These are phyloP conservation scores for Polyommatus iphigenia DNA, from an alignment of 2,888 invertebrate genomes.

Conservation along the genomic window DNA sequence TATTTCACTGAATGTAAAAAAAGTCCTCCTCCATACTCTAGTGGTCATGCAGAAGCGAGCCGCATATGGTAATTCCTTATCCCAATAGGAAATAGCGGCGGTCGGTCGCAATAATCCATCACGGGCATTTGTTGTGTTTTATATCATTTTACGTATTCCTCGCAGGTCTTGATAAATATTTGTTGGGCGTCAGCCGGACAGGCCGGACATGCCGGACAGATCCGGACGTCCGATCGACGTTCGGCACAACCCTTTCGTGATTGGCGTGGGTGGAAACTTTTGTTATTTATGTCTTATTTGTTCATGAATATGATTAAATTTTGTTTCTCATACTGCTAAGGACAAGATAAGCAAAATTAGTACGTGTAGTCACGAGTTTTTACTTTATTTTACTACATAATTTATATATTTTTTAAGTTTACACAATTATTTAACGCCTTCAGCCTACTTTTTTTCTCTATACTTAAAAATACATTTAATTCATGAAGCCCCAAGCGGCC, in stretches of 20 bases:
- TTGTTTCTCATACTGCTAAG: neutral
- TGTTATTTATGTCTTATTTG: constrained; percentile 37
- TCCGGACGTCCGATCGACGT: constrained; percentile 68
- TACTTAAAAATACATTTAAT: no score
- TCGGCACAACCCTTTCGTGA: constrained; percentile 68
- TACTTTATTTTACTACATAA: no score
- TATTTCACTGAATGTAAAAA: neutral
- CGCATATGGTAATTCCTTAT: constrained; percentile 80
- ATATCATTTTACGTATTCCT: constrained; percentile 79
- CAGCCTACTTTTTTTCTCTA: no score
- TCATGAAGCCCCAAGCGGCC: no score
- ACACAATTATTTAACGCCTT: no score
- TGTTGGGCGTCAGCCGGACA: constrained; percentile 73
- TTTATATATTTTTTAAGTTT: no score
- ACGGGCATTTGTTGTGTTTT: constrained; percentile 74
- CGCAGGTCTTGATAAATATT: constrained; percentile 80
- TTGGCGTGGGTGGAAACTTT: constrained; percentile 58
- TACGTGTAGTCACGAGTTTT: no score
- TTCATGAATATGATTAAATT: constrained; percentile 1
- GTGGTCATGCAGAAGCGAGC: constrained; percentile 57
- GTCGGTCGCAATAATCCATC: constrained; percentile 80
- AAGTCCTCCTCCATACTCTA: constrained; percentile 52
- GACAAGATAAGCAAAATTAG: no score
- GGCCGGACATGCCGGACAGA: constrained; percentile 6
- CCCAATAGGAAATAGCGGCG: constrained; percentile 79